Evolutionary conservation across 2,888 invertebrate genomes (phyloP).

Genomic region (Plebejus anna): DNA sequence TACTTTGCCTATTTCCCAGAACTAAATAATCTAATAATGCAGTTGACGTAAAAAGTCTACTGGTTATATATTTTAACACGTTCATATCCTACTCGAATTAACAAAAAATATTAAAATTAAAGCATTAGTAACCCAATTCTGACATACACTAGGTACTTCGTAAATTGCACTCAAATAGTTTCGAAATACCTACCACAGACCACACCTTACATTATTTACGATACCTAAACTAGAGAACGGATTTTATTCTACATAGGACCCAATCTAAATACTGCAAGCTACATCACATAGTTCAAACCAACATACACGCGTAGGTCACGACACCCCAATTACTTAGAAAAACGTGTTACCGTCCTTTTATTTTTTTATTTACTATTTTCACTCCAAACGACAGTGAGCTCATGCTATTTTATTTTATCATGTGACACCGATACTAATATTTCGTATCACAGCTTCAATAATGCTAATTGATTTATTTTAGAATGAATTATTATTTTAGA

Average conservation of each 20-base stretch:
- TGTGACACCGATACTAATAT: constrained; percentile 41
- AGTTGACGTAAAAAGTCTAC: constrained; percentile 18
- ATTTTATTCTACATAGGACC: constrained; percentile 20
- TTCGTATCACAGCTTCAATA: constrained; percentile 57
- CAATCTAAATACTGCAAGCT: constrained; percentile 22
- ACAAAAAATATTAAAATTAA: constrained; percentile 26
- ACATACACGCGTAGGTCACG: neutral
- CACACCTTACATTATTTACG: neutral
- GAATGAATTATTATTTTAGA: constrained; percentile 1
- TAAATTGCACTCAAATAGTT: constrained; percentile 22
- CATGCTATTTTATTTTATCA: neutral
- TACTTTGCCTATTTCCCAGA: constrained; percentile 35
- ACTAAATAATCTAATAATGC: constrained; percentile 11
- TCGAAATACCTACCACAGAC: constrained; percentile 10
- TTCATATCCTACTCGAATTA: constrained; percentile 3
- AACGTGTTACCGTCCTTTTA: neutral
- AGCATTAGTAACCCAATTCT: constrained; percentile 25
- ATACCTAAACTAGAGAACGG: neutral
- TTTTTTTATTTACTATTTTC: constrained; percentile 2
- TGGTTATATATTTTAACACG: constrained; percentile 8
- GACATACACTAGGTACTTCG: constrained; percentile 23
- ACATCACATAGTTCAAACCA: constrained; percentile 25
- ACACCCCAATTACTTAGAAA: neutral
- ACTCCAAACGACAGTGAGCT: neutral
- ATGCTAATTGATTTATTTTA: constrained; percentile 19